Conservation (phyloP, 2,113 vertebrate genomes). For the Pachypanchax playfairii region DNA sequence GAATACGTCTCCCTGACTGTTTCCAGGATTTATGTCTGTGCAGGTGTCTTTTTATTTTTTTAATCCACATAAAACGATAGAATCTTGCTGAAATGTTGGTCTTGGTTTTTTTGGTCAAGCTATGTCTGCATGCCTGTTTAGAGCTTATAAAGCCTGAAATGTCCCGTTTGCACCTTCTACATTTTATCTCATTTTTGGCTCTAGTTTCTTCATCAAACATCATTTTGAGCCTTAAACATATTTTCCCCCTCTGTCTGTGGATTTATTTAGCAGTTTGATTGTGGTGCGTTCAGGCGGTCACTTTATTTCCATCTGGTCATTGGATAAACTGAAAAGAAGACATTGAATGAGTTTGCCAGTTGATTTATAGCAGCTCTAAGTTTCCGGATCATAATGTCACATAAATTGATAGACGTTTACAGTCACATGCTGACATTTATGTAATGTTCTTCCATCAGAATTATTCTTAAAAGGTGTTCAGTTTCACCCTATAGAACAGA, state of each 20-base stretch:
- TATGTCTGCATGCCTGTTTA: constrained; percentile 7
- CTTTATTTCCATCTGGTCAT: constrained; percentile 48
- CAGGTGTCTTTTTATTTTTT: background rate
- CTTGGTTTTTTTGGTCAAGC: constrained; percentile 5
- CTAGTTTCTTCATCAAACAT: constrained; percentile 17
- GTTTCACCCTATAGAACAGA: too few relatives aligned
- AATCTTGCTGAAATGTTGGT: too few relatives aligned
- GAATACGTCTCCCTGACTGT: constrained; percentile 14
- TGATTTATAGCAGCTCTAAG: constrained; percentile 27
- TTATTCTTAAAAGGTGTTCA: too few relatives aligned
- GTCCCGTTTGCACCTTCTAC: constrained; percentile 19
- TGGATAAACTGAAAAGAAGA: constrained; percentile 38
- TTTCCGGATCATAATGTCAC: constrained; percentile 23
- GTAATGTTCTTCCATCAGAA: background rate
- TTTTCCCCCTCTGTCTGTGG: constrained; percentile 20
- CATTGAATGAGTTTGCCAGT: constrained; percentile 46
- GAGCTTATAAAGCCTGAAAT: constrained; percentile 34
- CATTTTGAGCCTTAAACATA: background rate
- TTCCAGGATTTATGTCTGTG: constrained; percentile 5
- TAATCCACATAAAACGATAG: background rate
- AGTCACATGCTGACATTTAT: constrained; percentile 24
- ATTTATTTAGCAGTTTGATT: constrained; percentile 23
- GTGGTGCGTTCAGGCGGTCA: constrained; percentile 54
- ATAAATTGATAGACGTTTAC: constrained; percentile 24
- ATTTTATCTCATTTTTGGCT: constrained; percentile 30